Base-by-base conservation (phyloP, 2,888 invertebrate genomes). In the Cryptus viduatorius region DNA sequence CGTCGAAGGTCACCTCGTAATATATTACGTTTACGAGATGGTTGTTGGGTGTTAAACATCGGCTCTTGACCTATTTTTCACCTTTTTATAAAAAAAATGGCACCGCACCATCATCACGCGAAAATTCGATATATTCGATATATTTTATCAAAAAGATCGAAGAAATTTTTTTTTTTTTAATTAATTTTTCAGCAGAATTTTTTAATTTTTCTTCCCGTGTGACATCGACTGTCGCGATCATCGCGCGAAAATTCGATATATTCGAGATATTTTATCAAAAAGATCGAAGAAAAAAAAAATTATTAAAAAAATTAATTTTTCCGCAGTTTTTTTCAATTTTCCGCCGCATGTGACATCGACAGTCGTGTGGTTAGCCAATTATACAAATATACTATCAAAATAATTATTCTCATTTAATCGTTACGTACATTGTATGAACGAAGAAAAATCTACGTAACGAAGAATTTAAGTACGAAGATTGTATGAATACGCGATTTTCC, bases 11-110 rank as follows among this genome's bases (percentile, higher is more conserved):
- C 16, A 42, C 37, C 42, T 12, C 46, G 37, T 8, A 50, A 50
- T 50, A 50, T 56, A 37, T 56, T 56, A 69, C 37, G 37, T 56
- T 37, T 56, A 19, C 44, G 8, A 7, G 16, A 8, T 72, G 24
- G 24, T 1, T 31, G 31, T 42, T 56, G 0, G 4, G 1, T 56
- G 31, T 3, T 12, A 29, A 8, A 37, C 24, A n/a, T 0, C n/a
- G 14, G 14, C 42, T 59, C 19, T 19, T 72, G 42, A 72, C 42
- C 29, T 44, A 71, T 24, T 59, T 72, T 7, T 8, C 7, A 44
- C 42, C 0, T 7, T 8, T 12, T 10, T 10, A 10, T 2, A 61
- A 37, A 37, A 37, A 37, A 37, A 37, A 7, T 37, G 37, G 37
- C 37, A 37, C 4, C 8, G 8, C 37, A 5, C 37, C 37, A 8